Percentiles rank a stretch among this genome's conserved stretches.
Conservation (phyloP, 2,113 vertebrate genomes). For the Heloderma charlesbogerti region DNA sequence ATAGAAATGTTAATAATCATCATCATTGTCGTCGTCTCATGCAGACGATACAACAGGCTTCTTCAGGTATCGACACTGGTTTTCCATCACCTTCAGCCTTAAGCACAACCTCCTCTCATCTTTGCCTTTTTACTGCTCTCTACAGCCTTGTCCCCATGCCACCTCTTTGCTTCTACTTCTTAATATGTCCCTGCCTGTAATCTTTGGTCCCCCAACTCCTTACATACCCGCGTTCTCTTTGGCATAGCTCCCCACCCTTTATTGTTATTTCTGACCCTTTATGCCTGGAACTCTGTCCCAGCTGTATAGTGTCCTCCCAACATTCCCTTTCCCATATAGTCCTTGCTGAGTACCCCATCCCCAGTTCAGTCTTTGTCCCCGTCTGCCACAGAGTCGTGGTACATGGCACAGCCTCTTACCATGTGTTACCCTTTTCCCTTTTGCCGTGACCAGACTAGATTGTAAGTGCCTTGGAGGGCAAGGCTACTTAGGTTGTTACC, state of each 20-base stretch:
- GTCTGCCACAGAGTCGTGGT: background rate
- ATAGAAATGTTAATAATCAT: too few relatives aligned
- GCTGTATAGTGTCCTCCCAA: background rate
- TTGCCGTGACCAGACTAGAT: background rate
- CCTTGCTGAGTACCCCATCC: background rate
- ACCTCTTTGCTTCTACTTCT: background rate
- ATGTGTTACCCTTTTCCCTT: background rate
- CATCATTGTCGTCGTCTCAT: too few relatives aligned
- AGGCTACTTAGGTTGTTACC: background rate
- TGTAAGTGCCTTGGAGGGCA: background rate
- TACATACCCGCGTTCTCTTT: background rate
- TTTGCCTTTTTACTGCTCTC: background rate
- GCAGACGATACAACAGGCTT: background rate
- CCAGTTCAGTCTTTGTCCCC: background rate
- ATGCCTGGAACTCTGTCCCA: background rate
- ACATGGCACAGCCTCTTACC: background rate
- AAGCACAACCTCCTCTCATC: background rate
- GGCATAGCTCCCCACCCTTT: background rate
- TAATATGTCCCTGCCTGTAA: background rate
- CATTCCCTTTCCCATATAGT: background rate
- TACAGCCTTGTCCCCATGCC: background rate
- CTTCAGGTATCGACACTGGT: background rate
- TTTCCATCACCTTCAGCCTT: background rate
- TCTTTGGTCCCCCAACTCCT: background rate
- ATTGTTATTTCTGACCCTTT: background rate